phyloP scores from a whole-genome alignment of 2,113 vertebrate genomes.

The Protobothrops flavoviridis region DNA sequence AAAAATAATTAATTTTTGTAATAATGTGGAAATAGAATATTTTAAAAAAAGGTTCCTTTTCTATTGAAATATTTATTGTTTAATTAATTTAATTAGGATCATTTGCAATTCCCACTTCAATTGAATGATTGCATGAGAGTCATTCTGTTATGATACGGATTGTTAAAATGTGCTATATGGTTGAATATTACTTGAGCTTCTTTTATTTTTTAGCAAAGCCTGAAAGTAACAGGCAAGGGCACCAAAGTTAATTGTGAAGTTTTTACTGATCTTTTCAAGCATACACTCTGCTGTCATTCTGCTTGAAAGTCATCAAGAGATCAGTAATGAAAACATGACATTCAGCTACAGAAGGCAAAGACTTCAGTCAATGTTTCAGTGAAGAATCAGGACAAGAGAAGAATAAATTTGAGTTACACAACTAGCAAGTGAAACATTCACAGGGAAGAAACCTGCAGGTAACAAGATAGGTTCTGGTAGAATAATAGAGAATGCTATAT shows the following conservation, averaged over 20 bases:
- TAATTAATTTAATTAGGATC: neutral
- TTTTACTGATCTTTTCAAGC: conserved; percentile 28
- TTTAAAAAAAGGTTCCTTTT: neutral
- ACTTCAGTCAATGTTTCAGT: conserved; percentile 40
- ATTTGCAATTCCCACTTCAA: neutral
- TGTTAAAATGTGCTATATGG: conserved; percentile 12
- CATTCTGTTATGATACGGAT: neutral
- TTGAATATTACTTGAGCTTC: neutral
- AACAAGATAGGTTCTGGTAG: conserved; percentile 26
- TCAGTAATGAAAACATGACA: conserved; percentile 33
- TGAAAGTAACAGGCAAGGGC: conserved; percentile 14
- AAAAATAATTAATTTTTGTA: neutral
- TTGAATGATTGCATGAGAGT: neutral
- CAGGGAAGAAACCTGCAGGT: conserved; percentile 21
- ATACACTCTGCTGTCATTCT: conserved; percentile 19
- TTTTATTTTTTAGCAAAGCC: neutral
- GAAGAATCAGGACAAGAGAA: conserved; percentile 32
- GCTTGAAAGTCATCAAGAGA: conserved; percentile 29
- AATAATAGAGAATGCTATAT: neutral
- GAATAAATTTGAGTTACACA: conserved; percentile 44
- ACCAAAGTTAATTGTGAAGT: neutral
- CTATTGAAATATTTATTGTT: neutral
- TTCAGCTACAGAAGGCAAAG: conserved; percentile 14
- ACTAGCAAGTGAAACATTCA: conserved; percentile 11
- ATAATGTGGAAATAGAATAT: neutral